Evolutionary conservation across 2,113 vertebrate species (phyloP).

Genomic region (Neodon shergylaensis): DNA sequence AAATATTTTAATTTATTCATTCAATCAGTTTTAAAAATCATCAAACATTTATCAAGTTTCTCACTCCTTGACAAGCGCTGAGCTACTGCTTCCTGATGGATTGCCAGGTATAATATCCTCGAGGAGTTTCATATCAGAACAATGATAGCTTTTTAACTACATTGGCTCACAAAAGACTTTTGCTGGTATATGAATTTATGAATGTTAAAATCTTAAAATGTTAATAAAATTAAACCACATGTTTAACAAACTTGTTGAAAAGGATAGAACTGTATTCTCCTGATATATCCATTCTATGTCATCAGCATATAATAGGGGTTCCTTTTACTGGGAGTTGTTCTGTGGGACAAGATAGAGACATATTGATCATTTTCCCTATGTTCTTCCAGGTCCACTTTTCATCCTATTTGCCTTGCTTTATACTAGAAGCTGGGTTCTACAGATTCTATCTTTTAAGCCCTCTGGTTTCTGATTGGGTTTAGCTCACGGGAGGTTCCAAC

Average conservation of each 20-base stretch:
- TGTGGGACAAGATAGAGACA: background rate
- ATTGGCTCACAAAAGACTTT: slow-evolving; percentile 54
- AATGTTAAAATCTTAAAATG: slow-evolving; percentile 61
- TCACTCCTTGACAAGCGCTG: slow-evolving; percentile 72
- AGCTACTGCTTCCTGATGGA: slow-evolving; percentile 71
- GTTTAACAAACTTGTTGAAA: slow-evolving; percentile 40
- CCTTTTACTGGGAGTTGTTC: slow-evolving; percentile 40
- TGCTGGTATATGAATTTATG: slow-evolving; percentile 58
- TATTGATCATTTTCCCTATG: slow-evolving; percentile 21
- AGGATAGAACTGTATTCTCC: slow-evolving; percentile 39
- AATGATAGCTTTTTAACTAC: slow-evolving; percentile 61
- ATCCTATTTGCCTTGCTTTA: background rate
- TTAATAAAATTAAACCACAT: slow-evolving; percentile 51
- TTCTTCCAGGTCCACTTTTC: slow-evolving; percentile 1
- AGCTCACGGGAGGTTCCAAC: background rate
- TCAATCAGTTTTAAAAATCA: slow-evolving; percentile 70
- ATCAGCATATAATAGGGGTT: background rate
- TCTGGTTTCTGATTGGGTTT: slow-evolving; percentile 32
- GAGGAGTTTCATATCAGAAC: slow-evolving; percentile 53
- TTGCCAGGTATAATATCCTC: slow-evolving; percentile 68
- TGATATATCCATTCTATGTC: slow-evolving; percentile 6
- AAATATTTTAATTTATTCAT: slow-evolving; percentile 73
- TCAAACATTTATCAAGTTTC: slow-evolving; percentile 77
- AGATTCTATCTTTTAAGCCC: background rate
- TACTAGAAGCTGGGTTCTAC: background rate